Percentiles rank a stretch among this genome's conserved stretches.
phyloP scores from a whole-genome alignment of 2,888 invertebrate genomes.

The Morpho achilles region DNA sequence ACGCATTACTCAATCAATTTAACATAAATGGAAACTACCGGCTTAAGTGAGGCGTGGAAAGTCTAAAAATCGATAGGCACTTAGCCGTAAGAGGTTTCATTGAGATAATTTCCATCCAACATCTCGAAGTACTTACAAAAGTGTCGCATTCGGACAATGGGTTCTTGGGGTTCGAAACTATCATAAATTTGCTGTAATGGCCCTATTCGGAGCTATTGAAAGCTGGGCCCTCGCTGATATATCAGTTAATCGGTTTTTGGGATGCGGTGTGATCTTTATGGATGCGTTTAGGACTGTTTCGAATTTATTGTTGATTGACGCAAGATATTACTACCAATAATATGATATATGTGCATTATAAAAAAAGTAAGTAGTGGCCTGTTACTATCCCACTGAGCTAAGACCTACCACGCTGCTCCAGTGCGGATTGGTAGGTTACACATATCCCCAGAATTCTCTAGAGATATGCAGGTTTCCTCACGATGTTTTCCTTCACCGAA shows the following conservation, averaged over 20 bases:
- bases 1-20: slow-evolving; percentile 14
- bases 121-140: slow-evolving; percentile 36
- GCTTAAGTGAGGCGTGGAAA: slow-evolving; percentile 11
- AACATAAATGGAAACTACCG: slow-evolving; percentile 14
- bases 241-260: slow-evolving; percentile 32
- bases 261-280: slow-evolving; percentile 21
- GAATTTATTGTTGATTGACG: not conserved
- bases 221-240: slow-evolving; percentile 28
- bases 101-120: slow-evolving; percentile 33
- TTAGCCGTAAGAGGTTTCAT: slow-evolving; percentile 8
- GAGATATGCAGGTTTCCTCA: too few relatives aligned
- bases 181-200: slow-evolving; percentile 37
- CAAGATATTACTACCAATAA: too few relatives aligned
- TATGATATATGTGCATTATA: too few relatives aligned
- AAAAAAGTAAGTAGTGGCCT: too few relatives aligned
- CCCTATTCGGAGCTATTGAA: slow-evolving; percentile 30
- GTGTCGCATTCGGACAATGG: slow-evolving; percentile 39
- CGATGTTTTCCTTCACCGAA: too few relatives aligned
- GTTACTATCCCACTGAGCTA: too few relatives aligned
- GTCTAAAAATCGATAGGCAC: slow-evolving; percentile 7
- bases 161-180: slow-evolving; percentile 27
- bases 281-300: slow-evolving; percentile 9
- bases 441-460: too few relatives aligned
- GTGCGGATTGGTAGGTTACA: too few relatives aligned
- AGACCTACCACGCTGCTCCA: too few relatives aligned